A percentile compares a stretch with the other conserved stretches of the same genome.
phyloP scores from a whole-genome alignment of 2,888 invertebrate genomes.

The Altica lythri region DNA sequence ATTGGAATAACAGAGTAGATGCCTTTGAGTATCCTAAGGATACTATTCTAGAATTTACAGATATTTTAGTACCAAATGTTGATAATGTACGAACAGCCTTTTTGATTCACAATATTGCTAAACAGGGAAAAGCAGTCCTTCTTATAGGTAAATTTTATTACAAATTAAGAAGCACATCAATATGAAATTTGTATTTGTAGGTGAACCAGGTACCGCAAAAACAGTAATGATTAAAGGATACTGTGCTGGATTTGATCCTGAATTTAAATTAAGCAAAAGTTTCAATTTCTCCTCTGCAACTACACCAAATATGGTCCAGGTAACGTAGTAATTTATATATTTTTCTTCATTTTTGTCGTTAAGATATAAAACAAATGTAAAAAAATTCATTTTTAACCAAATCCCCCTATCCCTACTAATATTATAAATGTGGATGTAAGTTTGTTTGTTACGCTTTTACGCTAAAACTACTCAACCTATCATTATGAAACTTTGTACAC shows the following conservation, averaged over 20 bases:
- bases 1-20: constrained; percentile 77
- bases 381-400: no score
- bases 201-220: constrained; percentile 90
- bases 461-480: no score
- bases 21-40: constrained; percentile 75
- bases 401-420: no score
- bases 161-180: no score
- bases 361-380: no score
- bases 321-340: constrained; percentile 53
- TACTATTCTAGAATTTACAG: constrained; percentile 74
- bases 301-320: constrained; percentile 89
- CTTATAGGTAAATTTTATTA: constrained; percentile 70
- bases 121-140: constrained; percentile 80
- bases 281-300: constrained; percentile 92
- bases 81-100: constrained; percentile 88
- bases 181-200: no score
- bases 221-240: constrained; percentile 89
- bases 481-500: no score
- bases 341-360: no score
- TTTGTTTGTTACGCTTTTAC: no score
- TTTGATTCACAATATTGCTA: constrained; percentile 78
- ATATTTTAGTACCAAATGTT: constrained; percentile 85
- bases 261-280: constrained; percentile 76
- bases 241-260: constrained; percentile 76
- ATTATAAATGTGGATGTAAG: no score